A percentile compares a stretch with the other conserved stretches of the same genome.
phyloP scores from a whole-genome alignment of 2,113 vertebrate species.

The Antechinus stuartii region DNA sequence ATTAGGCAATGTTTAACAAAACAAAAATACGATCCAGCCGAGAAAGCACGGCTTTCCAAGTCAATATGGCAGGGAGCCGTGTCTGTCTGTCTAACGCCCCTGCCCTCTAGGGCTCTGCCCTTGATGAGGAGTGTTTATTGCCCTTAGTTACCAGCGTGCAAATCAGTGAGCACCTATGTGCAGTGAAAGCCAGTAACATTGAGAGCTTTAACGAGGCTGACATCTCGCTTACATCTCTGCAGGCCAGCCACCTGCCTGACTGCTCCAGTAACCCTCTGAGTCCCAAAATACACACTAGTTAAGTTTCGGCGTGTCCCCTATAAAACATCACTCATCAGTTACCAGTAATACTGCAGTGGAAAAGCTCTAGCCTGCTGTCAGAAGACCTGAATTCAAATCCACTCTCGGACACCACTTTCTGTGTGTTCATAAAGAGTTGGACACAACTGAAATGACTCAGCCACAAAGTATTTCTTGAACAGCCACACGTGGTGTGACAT shows the following conservation, averaged over 20 bases:
- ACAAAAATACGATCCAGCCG: not conserved
- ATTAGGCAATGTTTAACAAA: not conserved
- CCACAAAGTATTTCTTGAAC: not conserved
- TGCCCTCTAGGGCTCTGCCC: too few species aligned
- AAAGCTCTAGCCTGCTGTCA: too few species aligned
- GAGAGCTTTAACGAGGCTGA: not conserved
- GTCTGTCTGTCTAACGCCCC: too few species aligned
- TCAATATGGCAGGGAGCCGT: too few species aligned
- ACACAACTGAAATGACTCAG: too few species aligned
- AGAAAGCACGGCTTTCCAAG: not conserved
- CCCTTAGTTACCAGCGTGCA: not conserved
- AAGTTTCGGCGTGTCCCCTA: not conserved
- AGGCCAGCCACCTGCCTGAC: conserved; percentile 5
- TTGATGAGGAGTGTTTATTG: too few species aligned
- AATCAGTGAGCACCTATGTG: conserved; percentile 37
- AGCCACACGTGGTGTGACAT: not conserved
- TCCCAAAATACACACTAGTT: not conserved
- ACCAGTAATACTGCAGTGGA: not conserved
- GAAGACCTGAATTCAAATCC: too few species aligned
- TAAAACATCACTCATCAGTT: conserved; percentile 41
- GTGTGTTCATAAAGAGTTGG: too few species aligned
- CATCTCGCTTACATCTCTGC: not conserved
- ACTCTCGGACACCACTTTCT: too few species aligned
- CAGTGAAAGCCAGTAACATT: conserved; percentile 38
- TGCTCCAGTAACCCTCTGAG: not conserved